Conservation (phyloP, 2,888 invertebrate species). For the Vannuccia rotundouncinata region DNA sequence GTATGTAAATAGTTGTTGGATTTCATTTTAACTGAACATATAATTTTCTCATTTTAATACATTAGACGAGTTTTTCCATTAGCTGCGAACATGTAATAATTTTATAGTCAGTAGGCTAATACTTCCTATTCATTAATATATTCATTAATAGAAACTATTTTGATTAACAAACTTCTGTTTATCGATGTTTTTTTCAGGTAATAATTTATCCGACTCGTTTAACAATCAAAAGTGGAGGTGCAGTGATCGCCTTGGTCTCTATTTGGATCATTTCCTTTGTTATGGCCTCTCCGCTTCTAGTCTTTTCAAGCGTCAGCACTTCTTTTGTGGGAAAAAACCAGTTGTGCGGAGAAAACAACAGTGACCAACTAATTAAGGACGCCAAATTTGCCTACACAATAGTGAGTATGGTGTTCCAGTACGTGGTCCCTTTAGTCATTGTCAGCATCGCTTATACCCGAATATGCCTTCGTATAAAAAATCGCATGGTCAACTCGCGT, state of each 20-base stretch:
- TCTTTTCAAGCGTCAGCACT: conserved; percentile 29
- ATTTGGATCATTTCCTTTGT: conserved; percentile 1
- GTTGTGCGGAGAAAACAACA: too few relatives aligned
- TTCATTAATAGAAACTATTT: neutral
- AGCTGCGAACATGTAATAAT: too few relatives aligned
- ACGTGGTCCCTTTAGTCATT: conserved; percentile 7
- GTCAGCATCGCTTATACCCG: neutral
- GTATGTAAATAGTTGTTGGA: too few relatives aligned
- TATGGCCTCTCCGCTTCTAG: conserved; percentile 5
- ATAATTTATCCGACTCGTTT: neutral
- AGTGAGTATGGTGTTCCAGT: neutral
- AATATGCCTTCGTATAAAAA: conserved; percentile 4
- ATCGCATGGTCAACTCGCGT: conserved; percentile 10
- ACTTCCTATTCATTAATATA: too few relatives aligned
- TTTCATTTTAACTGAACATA: too few relatives aligned
- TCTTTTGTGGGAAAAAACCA: too few relatives aligned
- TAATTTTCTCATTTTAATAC: too few relatives aligned
- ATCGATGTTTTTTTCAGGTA: neutral
- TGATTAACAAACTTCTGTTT: neutral
- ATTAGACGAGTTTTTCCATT: too few relatives aligned
- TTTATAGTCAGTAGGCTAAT: too few relatives aligned
- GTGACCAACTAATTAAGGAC: neutral
- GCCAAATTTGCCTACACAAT: conserved; percentile 20
- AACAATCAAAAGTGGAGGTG: neutral
- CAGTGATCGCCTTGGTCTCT: neutral